These are phyloP conservation scores for Apostichopus californicus DNA, from an alignment of 35 echinoderm and acorn worm genomes.

Conservation along the genomic window DNA sequence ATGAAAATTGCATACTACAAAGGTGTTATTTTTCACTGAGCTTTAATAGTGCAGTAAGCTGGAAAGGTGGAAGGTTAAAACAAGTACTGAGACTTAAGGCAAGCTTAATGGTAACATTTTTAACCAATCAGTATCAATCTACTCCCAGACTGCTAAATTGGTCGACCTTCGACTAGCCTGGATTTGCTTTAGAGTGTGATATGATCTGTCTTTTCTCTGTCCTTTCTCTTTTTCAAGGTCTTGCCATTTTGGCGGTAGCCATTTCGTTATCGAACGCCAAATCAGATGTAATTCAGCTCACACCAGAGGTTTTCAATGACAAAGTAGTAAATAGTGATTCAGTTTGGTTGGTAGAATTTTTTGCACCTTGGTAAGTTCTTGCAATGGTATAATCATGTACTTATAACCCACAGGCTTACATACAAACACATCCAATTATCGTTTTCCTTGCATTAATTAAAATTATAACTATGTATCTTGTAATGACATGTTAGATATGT, in stretches of 20 bases:
- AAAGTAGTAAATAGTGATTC: conserved; percentile 90
- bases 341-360: conserved; percentile 94
- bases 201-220: neutral
- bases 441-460: no score
- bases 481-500: no score
- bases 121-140: neutral
- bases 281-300: conserved; percentile 89
- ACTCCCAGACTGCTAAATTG: neutral
- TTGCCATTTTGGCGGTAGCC: conserved; percentile 25
- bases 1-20: no score
- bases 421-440: no score
- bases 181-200: neutral
- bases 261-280: conserved; percentile 35
- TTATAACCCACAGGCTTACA: no score
- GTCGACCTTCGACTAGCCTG: neutral
- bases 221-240: neutral
- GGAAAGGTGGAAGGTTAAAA: no score
- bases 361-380: conserved; percentile 88
- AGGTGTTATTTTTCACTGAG: no score
- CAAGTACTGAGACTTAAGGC: no score
- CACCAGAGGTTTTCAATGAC: conserved; percentile 66
- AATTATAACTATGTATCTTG: no score
- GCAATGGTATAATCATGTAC: no score
- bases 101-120: neutral
- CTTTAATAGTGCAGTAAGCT: no score